phyloP scores from a whole-genome alignment of 1,140 invertebrate species.

The Cataglyphis hispanica region DNA sequence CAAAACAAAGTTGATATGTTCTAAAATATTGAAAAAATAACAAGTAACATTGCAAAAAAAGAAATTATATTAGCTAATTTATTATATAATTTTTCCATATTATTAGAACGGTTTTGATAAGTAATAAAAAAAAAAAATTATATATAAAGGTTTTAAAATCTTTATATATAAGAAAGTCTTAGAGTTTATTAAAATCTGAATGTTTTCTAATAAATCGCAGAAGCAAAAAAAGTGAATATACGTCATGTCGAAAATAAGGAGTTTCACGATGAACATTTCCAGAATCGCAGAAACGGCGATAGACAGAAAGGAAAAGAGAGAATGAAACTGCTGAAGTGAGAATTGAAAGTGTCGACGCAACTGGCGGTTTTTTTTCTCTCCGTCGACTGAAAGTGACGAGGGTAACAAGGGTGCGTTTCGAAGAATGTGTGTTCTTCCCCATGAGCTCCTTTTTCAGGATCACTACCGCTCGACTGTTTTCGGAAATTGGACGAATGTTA shows the following conservation, averaged over 20 bases:
- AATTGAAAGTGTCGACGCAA: constrained; percentile 55
- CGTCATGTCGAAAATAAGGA: constrained; percentile 37
- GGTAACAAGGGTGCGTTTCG: constrained; percentile 52
- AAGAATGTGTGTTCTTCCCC: constrained; percentile 28
- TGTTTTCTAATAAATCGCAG: constrained; percentile 23
- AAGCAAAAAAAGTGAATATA: constrained; percentile 24
- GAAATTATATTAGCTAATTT: constrained; percentile 15
- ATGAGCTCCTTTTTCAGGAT: constrained; percentile 19
- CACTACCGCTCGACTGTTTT: constrained; percentile 72
- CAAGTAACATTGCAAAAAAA: background rate
- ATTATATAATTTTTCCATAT: background rate
- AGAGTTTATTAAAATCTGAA: constrained; percentile 32
- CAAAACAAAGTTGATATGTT: background rate
- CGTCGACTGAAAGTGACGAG: constrained; percentile 44
- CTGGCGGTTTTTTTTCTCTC: constrained; percentile 47
- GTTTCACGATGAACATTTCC: constrained; percentile 47
- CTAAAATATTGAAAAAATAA: constrained; percentile 1
- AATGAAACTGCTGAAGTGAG: constrained; percentile 56
- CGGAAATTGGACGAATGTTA: constrained; percentile 79
- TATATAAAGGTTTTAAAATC: constrained; percentile 5
- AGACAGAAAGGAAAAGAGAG: background rate
- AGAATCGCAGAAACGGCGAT: constrained; percentile 1
- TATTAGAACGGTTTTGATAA: background rate
- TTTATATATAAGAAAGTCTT: background rate
- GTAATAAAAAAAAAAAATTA: background rate